Evolutionary conservation across 1,140 invertebrate genomes (phyloP).

Genomic region (Dendrolimus kikuchii): DNA sequence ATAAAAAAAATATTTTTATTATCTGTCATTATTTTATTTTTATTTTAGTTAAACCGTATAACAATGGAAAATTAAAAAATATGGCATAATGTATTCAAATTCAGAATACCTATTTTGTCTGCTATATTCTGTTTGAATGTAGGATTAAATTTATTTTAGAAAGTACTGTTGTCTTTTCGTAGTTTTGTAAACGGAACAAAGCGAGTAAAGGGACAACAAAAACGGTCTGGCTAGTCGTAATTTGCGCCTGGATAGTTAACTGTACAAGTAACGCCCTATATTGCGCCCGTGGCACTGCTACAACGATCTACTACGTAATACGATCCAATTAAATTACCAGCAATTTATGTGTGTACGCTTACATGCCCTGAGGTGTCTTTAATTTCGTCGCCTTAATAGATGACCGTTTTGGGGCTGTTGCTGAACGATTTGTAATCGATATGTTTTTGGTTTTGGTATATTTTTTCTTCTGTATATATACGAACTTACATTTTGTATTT

Average conservation of each 20-base stretch:
- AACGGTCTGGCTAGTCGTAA: constrained; percentile 30
- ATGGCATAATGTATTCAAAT: not conserved
- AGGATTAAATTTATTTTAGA: too few relatives aligned
- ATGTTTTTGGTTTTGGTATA: constrained; percentile 1
- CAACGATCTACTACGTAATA: constrained; percentile 44
- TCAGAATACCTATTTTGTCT: not conserved
- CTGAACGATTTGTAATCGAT: constrained; percentile 20
- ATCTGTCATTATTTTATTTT: too few relatives aligned
- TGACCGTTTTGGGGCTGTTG: constrained; percentile 8
- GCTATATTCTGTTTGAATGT: too few relatives aligned
- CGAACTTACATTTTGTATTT: too few relatives aligned
- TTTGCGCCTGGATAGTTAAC: constrained; percentile 14
- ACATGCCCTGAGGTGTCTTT: constrained; percentile 23
- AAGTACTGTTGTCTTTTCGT: too few relatives aligned
- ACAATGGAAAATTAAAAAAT: too few relatives aligned
- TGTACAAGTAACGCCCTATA: constrained; percentile 44
- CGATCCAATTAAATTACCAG: constrained; percentile 51
- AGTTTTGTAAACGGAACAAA: constrained; percentile 1
- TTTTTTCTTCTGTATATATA: too few relatives aligned
- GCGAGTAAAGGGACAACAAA: constrained; percentile 12
- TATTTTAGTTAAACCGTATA: too few relatives aligned
- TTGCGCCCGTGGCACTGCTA: constrained; percentile 34
- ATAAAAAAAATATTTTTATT: too few relatives aligned
- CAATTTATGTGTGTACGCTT: constrained; percentile 40
- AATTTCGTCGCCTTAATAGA: constrained; percentile 34